Conservation (phyloP, 2,113 vertebrate genomes). For the Pseudolaguvia tuberculata region DNA sequence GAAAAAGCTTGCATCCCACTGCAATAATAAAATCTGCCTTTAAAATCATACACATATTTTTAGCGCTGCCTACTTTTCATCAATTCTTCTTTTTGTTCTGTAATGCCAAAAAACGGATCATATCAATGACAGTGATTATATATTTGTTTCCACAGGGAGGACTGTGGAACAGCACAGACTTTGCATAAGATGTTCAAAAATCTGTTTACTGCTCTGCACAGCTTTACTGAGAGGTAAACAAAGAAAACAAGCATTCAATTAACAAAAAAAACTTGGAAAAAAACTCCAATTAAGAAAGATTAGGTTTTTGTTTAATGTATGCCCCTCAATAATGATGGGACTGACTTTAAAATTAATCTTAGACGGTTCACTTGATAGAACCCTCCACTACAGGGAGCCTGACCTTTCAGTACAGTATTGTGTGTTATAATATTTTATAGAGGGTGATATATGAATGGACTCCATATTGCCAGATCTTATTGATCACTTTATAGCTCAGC, state of each 20-base stretch:
- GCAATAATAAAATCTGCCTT: neutral
- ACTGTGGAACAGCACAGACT: neutral
- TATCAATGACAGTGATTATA: neutral
- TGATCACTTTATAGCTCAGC: no score
- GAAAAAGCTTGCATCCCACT: neutral
- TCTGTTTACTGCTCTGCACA: conserved; percentile 15
- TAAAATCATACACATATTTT: neutral
- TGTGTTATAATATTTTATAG: no score
- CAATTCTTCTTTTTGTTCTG: neutral
- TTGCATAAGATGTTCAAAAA: neutral
- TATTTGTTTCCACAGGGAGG: conserved; percentile 6
- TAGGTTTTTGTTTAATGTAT: no score
- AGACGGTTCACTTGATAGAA: no score
- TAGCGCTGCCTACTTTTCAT: neutral
- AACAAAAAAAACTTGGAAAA: neutral
- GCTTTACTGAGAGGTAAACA: conserved; percentile 20
- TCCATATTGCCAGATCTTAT: no score
- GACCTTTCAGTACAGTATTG: no score
- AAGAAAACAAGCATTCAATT: neutral
- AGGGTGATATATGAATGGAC: no score
- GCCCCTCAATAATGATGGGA: no score
- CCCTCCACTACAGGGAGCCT: no score
- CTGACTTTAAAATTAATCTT: no score
- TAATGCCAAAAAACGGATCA: neutral
- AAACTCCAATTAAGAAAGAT: no score